A percentile compares a stretch with the other conserved stretches of the same genome.
phyloP scores from a whole-genome alignment of 2,113 vertebrate species.

The Raja brachyura region DNA sequence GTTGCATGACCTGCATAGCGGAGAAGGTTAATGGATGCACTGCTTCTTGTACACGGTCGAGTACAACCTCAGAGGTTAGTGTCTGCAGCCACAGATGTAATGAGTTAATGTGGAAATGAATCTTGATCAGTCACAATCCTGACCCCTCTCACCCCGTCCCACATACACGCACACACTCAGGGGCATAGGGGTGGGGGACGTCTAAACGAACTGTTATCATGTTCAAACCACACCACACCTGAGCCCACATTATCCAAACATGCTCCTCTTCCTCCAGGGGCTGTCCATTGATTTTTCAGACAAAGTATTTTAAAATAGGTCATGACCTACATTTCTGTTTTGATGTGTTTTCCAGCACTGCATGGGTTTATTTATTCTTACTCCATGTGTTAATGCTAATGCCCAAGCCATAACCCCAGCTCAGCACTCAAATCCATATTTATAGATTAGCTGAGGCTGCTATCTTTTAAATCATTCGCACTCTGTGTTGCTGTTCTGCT shows the following conservation, averaged over 20 bases:
- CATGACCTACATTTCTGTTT: background rate
- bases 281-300: background rate
- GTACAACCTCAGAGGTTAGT: background rate
- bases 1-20: background rate
- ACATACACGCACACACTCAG: background rate
- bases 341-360: background rate
- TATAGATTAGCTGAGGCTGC: background rate
- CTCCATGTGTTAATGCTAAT: background rate
- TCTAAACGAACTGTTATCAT: background rate
- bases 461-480: background rate
- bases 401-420: background rate
- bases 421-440: background rate
- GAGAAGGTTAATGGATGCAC: constrained; percentile 14
- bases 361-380: background rate
- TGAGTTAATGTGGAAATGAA: background rate
- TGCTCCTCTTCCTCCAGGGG: background rate
- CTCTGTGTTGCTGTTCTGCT: background rate
- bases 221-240: background rate
- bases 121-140: background rate
- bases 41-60: background rate
- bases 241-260: background rate
- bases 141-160: background rate
- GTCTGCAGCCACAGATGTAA: background rate
- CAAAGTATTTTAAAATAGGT: background rate
- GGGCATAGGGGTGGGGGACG: background rate